Base-by-base conservation (phyloP, 2,888 invertebrate species). In the Drosophila koepferae region DNA sequence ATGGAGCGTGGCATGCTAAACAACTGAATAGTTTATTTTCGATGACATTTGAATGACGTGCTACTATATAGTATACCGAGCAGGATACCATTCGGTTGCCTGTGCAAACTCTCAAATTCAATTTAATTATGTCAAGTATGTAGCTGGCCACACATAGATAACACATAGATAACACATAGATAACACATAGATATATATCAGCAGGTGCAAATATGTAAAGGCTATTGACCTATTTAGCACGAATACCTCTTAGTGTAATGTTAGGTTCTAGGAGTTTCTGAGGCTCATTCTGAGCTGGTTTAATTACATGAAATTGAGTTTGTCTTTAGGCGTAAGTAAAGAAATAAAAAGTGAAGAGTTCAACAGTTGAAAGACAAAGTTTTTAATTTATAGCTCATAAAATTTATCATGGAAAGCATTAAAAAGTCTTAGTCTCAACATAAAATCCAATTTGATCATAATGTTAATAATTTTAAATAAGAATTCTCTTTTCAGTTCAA, bases 1-100 rank as follows among this genome's bases (percentile, higher is more conserved):
- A 76, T 64, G 63, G 58, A 68, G 61, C 58, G 54, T 62, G 75
- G 58, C 54, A 74, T 68, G 63, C 61, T 63, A 61, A 74, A 31
- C 31, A 55, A 10, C 23, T 34, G 55, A 36, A 36, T 40, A 23
- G 20, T 60, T 77, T 53, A 36, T 46, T 49, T 51, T 44, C 20
- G 58, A 46, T 56, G 36, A 61, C 60, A 56, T 44, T 40, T 75
- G 23, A 69, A 53, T 56, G 70, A 44, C 51, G 20, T 36, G 40
- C 20, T 12, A 54, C 20, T 12, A 54, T 23, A 34, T 23, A 62
- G 43, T 20, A 0, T 3, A 16, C 18, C 18, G 38, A 48, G 46
- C 36, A 63, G 74, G 43, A 66, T 16, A 12, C 23, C 12, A 1
- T 23, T 55, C 43, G 36, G n/a, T 34, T 7, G 18, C 16, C n/a